Evolutionary conservation across 2,797 vertebrate species (phyloP).

Genomic region (Lateolabrax maculatus): DNA sequence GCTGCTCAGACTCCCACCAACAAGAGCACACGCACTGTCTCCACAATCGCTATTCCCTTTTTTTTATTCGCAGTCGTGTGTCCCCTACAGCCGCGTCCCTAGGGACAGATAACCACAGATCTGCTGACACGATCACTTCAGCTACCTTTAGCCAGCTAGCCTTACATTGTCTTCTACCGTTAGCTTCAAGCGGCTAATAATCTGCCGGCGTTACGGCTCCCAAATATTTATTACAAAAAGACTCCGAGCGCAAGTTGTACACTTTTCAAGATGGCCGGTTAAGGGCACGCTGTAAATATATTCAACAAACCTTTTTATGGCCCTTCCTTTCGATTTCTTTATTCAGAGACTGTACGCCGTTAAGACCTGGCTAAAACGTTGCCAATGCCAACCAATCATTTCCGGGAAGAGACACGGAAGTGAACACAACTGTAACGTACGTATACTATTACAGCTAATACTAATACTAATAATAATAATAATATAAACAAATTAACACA

Average conservation of each 20-base stretch:
- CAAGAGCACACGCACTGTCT: accelerated
- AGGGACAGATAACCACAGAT: conserved; percentile 27
- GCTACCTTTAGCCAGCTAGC: conserved; percentile 61
- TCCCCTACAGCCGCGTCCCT: accelerated
- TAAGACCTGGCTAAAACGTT: conserved; percentile 82
- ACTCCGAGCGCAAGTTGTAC: accelerated
- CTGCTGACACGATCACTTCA: conserved; percentile 57
- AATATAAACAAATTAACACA: background rate
- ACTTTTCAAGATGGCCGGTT: background rate
- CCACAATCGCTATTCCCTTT: background rate
- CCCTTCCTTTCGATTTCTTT: conserved; percentile 69
- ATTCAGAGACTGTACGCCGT: conserved; percentile 64
- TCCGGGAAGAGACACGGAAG: conserved; percentile 83
- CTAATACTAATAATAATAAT: background rate
- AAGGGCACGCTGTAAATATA: background rate
- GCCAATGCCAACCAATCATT: conserved; percentile 87
- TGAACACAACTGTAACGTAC: conserved; percentile 21
- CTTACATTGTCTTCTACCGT: conserved; percentile 70
- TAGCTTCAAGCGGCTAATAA: conserved; percentile 60
- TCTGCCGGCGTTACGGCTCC: background rate
- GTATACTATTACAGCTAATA: too few relatives aligned
- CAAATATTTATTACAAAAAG: background rate
- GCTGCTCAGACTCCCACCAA: background rate
- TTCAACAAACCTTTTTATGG: conserved; percentile 74
- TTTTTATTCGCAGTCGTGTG: background rate